Evolutionary conservation across 1,140 invertebrate species (phyloP), one percentile per base, ranked within the genome.

Genomic region (Drosophila ercepeae): DNA sequence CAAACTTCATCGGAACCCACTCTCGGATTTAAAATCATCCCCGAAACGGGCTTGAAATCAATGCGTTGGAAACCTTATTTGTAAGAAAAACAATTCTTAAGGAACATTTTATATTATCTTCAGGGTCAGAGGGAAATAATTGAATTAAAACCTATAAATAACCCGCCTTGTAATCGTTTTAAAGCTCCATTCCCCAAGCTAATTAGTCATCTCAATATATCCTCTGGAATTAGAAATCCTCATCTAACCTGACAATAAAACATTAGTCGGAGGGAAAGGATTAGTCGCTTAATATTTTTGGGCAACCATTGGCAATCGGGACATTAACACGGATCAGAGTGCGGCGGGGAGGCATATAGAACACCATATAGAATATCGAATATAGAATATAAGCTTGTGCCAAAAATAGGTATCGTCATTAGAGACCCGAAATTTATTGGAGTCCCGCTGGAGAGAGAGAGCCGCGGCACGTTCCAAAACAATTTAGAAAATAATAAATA

Each of bases 401-500:
- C 57, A 54, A 72, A 72, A 72, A 72, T 72, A 72, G 69, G 27
- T 55, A 54, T 55, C 51, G 70, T 77, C 81, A 73, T 84, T 86
- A 86, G 54, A 61, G 72, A 32, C 7, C 19, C 11, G n/a, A 70
- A 88, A 84, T 84, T 84, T 84, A 84, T 84, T 57, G 46, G 59
- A 61, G 65, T 29, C 68, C 23, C 45, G 51, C 16, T 32, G 46
- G 52, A 39, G 36, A 39, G 36, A 5, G 36, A 39, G 36, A 13
- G 36, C 57, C 36, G 74, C 74, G 81, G 82, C 81, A 86, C 81
- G 81, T 86, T 86, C 81, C 82, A 88, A 88, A 88, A 88, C 82
- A 82, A 88, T 88, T 88, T 88, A 82, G 82, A 88, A 88, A 82
- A 88, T 88, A 88, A 88, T 88, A 89, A 90, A 90, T 90, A 69